Evolutionary conservation across 2,797 vertebrate species (phyloP).

Genomic region (Melanotaenia parkinsoni): DNA sequence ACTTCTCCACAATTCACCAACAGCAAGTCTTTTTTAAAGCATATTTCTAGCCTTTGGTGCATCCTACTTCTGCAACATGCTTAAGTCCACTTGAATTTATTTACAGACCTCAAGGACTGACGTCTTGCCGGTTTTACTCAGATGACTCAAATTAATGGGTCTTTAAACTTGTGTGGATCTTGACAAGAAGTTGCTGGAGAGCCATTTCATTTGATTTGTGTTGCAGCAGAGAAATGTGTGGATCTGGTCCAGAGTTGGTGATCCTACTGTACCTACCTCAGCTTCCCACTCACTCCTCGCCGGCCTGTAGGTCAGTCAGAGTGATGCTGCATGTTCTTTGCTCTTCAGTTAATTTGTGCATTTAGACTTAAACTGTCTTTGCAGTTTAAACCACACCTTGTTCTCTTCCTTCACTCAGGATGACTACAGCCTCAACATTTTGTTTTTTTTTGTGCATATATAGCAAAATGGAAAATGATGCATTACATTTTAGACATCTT

Average conservation of each 20-base stretch:
- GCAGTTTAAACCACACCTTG: not conserved
- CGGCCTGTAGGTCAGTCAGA: not conserved
- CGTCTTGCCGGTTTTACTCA: too few relatives aligned
- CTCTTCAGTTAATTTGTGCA: not conserved
- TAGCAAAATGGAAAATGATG: not conserved
- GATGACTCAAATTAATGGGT: too few relatives aligned
- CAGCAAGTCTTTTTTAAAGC: not conserved
- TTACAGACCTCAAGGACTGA: not conserved
- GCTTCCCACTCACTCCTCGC: not conserved
- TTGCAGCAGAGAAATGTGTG: too few relatives aligned
- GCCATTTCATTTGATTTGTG: too few relatives aligned
- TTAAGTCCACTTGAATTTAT: too few relatives aligned
- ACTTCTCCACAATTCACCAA: not conserved
- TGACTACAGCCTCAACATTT: not conserved
- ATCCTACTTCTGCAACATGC: not conserved
- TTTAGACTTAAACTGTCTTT: not conserved
- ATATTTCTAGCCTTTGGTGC: not conserved
- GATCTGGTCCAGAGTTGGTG: not conserved
- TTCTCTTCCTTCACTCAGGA: not conserved
- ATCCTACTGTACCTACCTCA: not conserved
- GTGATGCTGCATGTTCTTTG: not conserved
- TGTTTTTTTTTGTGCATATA: not conserved
- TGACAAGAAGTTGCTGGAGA: too few relatives aligned
- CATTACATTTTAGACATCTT: too few relatives aligned
- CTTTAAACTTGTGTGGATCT: too few relatives aligned